phyloP scores from a whole-genome alignment of 2,888 invertebrate species.

The Rhorus exstirpatorius region DNA sequence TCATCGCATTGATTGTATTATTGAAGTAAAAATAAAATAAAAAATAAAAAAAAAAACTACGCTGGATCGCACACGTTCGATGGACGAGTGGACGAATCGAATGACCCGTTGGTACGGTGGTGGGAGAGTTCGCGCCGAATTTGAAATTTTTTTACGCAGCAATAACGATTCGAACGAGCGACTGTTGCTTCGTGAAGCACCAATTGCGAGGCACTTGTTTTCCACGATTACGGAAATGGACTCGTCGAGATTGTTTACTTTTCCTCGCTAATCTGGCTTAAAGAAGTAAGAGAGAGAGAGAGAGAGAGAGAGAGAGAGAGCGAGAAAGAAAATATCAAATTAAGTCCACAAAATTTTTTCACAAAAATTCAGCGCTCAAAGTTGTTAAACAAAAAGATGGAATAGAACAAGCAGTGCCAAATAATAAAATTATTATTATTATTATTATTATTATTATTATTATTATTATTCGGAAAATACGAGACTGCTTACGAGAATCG shows the following conservation, averaged over 20 bases:
- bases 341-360: not conserved
- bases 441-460: slow-evolving; percentile 27
- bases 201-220: slow-evolving; percentile 27
- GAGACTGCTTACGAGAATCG: slow-evolving; percentile 5
- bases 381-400: slow-evolving; percentile 30
- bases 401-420: slow-evolving; percentile 51
- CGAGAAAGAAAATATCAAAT: slow-evolving; percentile 16
- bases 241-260: slow-evolving; percentile 51
- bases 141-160: slow-evolving; percentile 23
- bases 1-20: not conserved
- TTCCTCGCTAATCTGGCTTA: slow-evolving; percentile 35
- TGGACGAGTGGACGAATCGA: slow-evolving; percentile 59
- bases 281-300: not conserved
- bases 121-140: slow-evolving; percentile 32
- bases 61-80: slow-evolving; percentile 38
- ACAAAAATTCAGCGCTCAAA: slow-evolving; percentile 24
- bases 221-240: slow-evolving; percentile 54
- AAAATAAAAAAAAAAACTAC: slow-evolving; percentile 1
- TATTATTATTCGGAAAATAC: slow-evolving; percentile 11
- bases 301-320: too few species aligned
- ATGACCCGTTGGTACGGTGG: slow-evolving; percentile 44
- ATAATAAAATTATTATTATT: slow-evolving; percentile 28
- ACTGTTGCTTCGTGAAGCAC: slow-evolving; percentile 48
- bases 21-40: not conserved
- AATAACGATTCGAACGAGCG: slow-evolving; percentile 10